Conservation (phyloP, 2,888 invertebrate genomes). For the Vanessa cardui region DNA sequence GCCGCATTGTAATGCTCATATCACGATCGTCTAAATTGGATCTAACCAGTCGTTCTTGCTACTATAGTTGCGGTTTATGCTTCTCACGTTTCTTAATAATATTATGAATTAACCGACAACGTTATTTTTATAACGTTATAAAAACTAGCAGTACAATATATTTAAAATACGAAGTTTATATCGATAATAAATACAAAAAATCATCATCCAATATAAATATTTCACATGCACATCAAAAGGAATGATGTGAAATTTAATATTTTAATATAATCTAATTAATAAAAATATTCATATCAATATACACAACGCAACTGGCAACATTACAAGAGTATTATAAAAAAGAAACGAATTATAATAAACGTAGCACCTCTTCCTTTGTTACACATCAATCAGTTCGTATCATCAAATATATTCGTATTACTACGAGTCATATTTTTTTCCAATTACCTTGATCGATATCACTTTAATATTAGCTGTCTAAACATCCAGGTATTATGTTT, state of each 20-base stretch:
- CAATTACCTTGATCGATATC: conserved; percentile 35
- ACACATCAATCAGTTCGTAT: conserved; percentile 37
- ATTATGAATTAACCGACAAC: conserved; percentile 4
- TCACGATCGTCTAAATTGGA: conserved; percentile 35
- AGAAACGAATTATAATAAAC: conserved; percentile 26
- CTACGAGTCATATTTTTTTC: conserved; percentile 28
- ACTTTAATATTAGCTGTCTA: conserved; percentile 30
- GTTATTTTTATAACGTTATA: not conserved
- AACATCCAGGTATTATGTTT: conserved; percentile 15
- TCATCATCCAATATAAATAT: not conserved
- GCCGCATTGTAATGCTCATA: conserved; percentile 29
- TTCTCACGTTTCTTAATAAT: conserved; percentile 31
- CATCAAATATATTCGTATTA: conserved; percentile 36
- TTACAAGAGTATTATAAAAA: conserved; percentile 24
- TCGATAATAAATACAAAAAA: not conserved
- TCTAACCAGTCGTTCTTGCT: conserved; percentile 21
- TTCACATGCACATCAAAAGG: not conserved
- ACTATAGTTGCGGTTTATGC: conserved; percentile 24
- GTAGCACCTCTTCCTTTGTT: conserved; percentile 43
- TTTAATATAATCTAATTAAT: conserved; percentile 1
- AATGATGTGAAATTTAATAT: conserved; percentile 5
- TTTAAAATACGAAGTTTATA: not conserved
- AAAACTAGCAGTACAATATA: not conserved
- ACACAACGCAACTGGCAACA: conserved; percentile 19
- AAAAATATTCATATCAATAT: conserved; percentile 7